Conservation (phyloP, 2,113 vertebrate species). For the Muscicapa adusta region DNA sequence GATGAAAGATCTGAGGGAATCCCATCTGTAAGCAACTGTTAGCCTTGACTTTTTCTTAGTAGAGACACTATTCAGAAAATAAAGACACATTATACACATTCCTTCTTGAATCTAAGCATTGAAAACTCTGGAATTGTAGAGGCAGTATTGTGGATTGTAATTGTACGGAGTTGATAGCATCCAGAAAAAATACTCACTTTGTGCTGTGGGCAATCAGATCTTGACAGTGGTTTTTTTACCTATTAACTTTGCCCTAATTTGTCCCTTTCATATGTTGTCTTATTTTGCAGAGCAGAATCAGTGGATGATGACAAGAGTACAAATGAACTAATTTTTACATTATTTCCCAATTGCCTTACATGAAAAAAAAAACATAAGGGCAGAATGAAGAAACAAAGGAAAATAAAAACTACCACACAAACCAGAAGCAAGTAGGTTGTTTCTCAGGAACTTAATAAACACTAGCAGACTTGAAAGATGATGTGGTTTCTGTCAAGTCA, state of each 20-base stretch:
- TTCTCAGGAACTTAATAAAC: background rate
- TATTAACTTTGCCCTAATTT: background rate
- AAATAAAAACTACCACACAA: background rate
- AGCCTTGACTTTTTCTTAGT: background rate
- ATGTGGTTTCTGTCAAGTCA: background rate
- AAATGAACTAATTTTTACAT: background rate
- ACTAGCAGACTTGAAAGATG: background rate
- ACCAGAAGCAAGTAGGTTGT: background rate
- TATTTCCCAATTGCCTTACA: background rate
- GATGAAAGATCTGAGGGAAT: background rate
- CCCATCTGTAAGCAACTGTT: background rate
- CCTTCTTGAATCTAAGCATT: background rate
- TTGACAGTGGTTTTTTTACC: background rate
- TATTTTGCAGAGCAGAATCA: background rate
- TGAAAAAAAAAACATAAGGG: background rate
- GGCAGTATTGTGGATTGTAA: background rate
- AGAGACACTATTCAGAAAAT: background rate
- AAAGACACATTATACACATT: background rate
- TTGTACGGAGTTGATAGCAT: background rate
- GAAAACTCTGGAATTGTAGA: background rate
- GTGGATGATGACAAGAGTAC: background rate
- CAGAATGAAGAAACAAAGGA: background rate
- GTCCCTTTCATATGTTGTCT: background rate
- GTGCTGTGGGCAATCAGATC: background rate
- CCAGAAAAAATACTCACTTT: background rate